These are phyloP conservation scores for Drosophila pseudoobscura DNA, from an alignment of 1,140 invertebrate genomes.

Conservation along the genomic window DNA sequence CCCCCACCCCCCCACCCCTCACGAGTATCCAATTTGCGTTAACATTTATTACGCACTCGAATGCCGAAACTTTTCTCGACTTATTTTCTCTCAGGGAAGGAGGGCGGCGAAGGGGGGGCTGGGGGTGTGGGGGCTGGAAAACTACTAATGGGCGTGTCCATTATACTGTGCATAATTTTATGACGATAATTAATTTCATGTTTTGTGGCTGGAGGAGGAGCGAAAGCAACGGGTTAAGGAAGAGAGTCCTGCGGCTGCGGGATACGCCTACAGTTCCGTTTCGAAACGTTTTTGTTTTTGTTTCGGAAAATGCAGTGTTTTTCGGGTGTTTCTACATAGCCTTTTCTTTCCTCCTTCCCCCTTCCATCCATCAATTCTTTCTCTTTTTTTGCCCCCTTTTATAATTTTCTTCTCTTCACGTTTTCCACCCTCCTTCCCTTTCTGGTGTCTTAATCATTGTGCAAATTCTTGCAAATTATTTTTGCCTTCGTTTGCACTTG, in stretches of 20 bases:
- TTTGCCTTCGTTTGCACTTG: slow-evolving; percentile 17
- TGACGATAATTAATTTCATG: slow-evolving; percentile 73
- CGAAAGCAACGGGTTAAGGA: slow-evolving; percentile 10
- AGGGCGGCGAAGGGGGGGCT: background rate
- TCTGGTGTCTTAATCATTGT: slow-evolving; percentile 39
- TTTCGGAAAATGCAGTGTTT: slow-evolving; percentile 21
- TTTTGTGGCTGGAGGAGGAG: slow-evolving; percentile 4
- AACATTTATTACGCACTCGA: slow-evolving; percentile 74
- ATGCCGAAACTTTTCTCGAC: slow-evolving; percentile 56
- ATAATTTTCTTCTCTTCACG: too few species aligned
- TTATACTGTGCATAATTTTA: slow-evolving; percentile 67
- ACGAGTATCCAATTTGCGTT: slow-evolving; percentile 63
- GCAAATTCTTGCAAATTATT: slow-evolving; percentile 48
- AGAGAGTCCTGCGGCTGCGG: slow-evolving; percentile 30
- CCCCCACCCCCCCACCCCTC: background rate
- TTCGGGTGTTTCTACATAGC: background rate
- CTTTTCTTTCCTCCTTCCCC: background rate
- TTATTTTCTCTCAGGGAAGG: slow-evolving; percentile 35
- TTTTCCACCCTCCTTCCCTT: too few species aligned
- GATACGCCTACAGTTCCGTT: background rate
- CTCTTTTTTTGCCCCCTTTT: too few species aligned
- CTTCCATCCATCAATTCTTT: background rate
- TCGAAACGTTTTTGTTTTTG: too few species aligned
- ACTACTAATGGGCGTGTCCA: slow-evolving; percentile 28
- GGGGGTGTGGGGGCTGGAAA: too few species aligned